Base-by-base conservation (phyloP, 2,888 invertebrate species). In the Anarsia innoxiella region DNA sequence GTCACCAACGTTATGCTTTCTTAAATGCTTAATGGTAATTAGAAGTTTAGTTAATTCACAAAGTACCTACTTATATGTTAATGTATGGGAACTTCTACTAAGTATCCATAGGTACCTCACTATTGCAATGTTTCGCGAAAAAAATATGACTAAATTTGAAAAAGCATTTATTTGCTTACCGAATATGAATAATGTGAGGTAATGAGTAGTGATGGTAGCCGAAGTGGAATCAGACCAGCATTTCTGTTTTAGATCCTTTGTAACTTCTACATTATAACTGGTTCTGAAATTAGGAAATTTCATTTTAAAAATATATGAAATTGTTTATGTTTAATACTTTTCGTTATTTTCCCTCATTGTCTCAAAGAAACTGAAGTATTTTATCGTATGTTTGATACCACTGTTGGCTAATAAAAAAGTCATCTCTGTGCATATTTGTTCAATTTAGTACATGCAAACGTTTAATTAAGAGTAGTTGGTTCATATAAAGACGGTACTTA, bases 341-440 rank as follows among this genome's bases (percentile, higher is more conserved):
- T 28, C 12, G 13, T 25, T 10, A 28, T 11, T 12, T 28, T 28
- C 12, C 11, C 19, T 19, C 8, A 19, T 8, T 19, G 1, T 27
- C 66, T 66, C 51, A 74, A 70, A 53, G 44, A 36, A 51, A 52
- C 31, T 46, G 46, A 41, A 44, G 55, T 59, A 65, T 65, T 31
- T 48, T 51, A 45, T 39, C 43, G 36, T 37, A 28, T 38, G 49
- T 48, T 49, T 58, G 45, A 49, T 57, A 42, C 47, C 49, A 37
- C 40, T 51, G 44, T 46, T 53, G 42, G 53, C 49, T 62, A 77
- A 52, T 47, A 79, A 63, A 57, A n/a, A 51, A 58, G 46, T 68
- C 65, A 55, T 66, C 62, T 67, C 76, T 75, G 56, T 59, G 71
- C 78, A 80, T 79, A 38, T 40, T 46, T 52, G 51, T 55, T 56